phyloP scores from a whole-genome alignment of 2,113 vertebrate species.

The Condylura cristata region DNA sequence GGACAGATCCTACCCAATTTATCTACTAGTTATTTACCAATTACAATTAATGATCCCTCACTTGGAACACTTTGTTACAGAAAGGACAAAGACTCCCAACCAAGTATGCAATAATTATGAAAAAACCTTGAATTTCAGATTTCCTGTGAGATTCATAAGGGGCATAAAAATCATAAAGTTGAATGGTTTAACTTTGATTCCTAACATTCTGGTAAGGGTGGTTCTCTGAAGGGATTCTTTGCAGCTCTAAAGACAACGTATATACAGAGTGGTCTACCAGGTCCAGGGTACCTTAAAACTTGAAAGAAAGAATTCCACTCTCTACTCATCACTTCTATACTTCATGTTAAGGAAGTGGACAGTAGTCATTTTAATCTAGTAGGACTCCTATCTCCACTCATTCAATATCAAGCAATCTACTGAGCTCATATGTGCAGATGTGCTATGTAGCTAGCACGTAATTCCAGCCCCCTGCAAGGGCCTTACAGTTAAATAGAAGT shows the following conservation, averaged over 20 bases:
- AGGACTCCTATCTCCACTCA: neutral
- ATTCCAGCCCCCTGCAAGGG: neutral
- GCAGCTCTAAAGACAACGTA: neutral
- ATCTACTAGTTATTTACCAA: conserved; percentile 80
- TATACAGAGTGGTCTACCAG: neutral
- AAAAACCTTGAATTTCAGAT: neutral
- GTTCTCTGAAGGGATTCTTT: neutral
- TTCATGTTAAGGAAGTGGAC: neutral
- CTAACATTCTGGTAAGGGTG: neutral
- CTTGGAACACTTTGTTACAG: conserved; percentile 73
- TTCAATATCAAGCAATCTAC: neutral
- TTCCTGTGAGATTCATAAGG: neutral
- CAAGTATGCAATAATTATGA: neutral
- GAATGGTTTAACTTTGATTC: neutral
- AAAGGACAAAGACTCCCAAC: conserved; percentile 34
- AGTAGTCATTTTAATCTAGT: neutral
- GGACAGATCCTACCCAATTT: conserved; percentile 73
- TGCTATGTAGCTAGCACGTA: neutral
- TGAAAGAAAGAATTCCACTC: accelerated
- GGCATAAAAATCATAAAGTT: neutral
- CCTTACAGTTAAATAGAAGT: neutral
- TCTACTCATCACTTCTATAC: neutral
- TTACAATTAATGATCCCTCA: conserved; percentile 65
- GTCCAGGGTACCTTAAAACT: neutral
- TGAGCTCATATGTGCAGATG: neutral